Conservation (phyloP, 2,113 vertebrate genomes). For the Gopherus evgoodei region DNA sequence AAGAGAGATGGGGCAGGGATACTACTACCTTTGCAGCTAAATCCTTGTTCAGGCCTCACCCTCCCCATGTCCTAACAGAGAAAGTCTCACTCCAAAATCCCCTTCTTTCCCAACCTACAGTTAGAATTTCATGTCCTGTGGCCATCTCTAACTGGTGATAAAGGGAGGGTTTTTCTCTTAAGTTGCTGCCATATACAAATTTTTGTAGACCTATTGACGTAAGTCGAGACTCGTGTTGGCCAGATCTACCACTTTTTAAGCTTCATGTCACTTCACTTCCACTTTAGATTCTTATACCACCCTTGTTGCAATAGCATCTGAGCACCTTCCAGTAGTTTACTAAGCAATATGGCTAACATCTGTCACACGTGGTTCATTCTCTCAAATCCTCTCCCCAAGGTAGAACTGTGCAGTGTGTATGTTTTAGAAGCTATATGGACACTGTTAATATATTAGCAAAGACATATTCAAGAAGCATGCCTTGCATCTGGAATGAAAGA, state of each 20-base stretch:
- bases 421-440: neutral
- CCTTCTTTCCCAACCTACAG: neutral
- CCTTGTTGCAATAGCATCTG: neutral
- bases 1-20: neutral
- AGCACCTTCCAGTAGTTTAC: neutral
- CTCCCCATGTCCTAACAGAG: neutral
- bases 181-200: neutral
- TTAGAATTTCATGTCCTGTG: neutral
- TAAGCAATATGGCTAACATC: neutral
- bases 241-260: neutral
- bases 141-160: neutral
- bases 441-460: neutral
- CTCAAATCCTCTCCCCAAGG: neutral
- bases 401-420: neutral
- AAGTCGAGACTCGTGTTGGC: neutral
- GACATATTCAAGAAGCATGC: neutral
- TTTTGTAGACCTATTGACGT: neutral
- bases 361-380: neutral
- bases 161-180: neutral
- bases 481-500: neutral
- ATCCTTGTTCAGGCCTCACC: neutral
- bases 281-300: neutral
- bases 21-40: neutral
- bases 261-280: neutral
- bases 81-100: neutral